phyloP scores from a whole-genome alignment of 2,113 vertebrate genomes.

The Corynorhinus townsendii region DNA sequence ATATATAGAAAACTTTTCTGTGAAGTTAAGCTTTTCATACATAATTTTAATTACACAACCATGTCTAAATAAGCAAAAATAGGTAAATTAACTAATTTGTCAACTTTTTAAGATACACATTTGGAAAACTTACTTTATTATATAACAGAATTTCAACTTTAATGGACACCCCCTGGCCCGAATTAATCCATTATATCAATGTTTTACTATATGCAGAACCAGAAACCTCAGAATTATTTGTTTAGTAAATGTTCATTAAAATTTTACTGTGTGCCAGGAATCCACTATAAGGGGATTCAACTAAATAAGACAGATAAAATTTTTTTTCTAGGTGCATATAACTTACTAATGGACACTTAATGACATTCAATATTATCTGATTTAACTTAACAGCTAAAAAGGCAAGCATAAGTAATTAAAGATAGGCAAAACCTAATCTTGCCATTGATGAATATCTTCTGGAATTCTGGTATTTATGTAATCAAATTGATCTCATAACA shows the following conservation, averaged over 20 bases:
- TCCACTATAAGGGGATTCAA: neutral
- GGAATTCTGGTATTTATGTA: neutral
- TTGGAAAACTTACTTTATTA: too few relatives aligned
- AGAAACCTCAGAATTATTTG: neutral
- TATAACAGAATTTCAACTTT: too few relatives aligned
- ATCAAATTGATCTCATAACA: neutral
- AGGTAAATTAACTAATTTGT: too few relatives aligned
- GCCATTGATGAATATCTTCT: neutral
- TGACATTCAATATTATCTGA: neutral
- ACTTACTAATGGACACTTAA: neutral
- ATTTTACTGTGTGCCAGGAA: neutral
- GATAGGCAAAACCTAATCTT: neutral
- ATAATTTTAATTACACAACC: too few relatives aligned
- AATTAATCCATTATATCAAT: too few relatives aligned
- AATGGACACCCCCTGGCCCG: too few relatives aligned
- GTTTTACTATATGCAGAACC: neutral
- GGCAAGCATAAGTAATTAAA: neutral
- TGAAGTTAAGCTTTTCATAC: too few relatives aligned
- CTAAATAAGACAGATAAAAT: neutral
- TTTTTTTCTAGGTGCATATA: neutral
- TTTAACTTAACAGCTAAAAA: neutral
- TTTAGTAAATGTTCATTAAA: neutral
- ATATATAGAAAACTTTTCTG: too few relatives aligned
- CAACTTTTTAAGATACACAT: too few relatives aligned
- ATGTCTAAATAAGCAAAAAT: too few relatives aligned